Evolutionary conservation across 2,113 vertebrate species (phyloP).

Genomic region (Gallinago paraguaiae): DNA sequence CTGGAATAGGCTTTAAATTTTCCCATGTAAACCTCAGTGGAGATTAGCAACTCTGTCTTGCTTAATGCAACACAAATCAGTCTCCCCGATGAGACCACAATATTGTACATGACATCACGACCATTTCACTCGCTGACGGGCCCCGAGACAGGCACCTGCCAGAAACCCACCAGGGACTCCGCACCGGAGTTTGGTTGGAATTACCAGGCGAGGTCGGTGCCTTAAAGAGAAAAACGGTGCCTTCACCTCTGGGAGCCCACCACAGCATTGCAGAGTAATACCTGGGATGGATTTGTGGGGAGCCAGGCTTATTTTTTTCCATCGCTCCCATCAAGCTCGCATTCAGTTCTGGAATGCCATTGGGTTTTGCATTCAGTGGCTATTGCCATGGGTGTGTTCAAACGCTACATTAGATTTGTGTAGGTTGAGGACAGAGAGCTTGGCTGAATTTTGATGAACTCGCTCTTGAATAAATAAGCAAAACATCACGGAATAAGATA

Average conservation of each 20-base stretch:
- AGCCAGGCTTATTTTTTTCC: neutral
- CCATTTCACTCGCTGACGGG: neutral
- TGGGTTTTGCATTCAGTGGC: neutral
- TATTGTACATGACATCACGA: neutral
- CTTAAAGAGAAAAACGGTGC: neutral
- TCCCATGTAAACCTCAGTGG: slow-evolving; percentile 51
- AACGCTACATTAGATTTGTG: neutral
- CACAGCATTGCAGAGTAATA: neutral
- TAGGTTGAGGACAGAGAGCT: neutral
- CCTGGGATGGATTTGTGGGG: neutral
- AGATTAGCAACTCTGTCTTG: slow-evolving; percentile 17
- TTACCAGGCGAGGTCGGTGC: neutral
- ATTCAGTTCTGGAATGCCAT: neutral
- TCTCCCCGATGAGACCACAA: neutral
- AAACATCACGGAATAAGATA: slow-evolving; percentile 9
- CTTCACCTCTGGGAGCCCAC: neutral
- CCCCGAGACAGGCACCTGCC: neutral
- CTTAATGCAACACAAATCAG: slow-evolving; percentile 38
- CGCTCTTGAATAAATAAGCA: slow-evolving; percentile 40
- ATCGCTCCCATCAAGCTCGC: neutral
- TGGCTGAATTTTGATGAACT: slow-evolving; percentile 49
- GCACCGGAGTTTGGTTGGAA: neutral
- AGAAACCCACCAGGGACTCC: neutral
- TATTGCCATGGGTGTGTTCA: neutral
- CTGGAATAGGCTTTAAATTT: slow-evolving; percentile 64